phyloP scores from a whole-genome alignment of 2,797 vertebrate genomes.

The Gobionotothen gibberifrons region DNA sequence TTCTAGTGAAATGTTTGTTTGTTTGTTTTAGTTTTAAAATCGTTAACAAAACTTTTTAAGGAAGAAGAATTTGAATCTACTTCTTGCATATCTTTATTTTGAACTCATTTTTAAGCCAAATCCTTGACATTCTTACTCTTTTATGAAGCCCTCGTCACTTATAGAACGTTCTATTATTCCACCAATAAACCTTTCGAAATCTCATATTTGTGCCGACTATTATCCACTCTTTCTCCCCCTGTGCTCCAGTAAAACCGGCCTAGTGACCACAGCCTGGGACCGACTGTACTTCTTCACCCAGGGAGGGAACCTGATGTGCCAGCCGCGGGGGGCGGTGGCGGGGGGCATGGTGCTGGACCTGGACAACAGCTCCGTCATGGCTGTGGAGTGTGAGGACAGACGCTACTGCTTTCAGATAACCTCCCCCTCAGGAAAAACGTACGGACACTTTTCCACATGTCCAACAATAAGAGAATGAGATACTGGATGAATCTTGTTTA shows the following conservation, averaged over 20 bases:
- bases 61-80: neutral
- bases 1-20: neutral
- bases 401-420: conserved; percentile 99
- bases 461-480: neutral
- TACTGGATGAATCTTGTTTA: neutral
- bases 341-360: conserved; percentile 97
- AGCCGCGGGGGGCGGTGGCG: conserved; percentile 95
- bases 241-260: conserved; percentile 92
- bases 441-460: conserved; percentile 41
- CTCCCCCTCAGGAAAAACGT: conserved; percentile 94
- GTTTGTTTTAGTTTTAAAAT: neutral
- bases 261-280: conserved; percentile 98
- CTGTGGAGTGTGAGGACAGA: conserved; percentile 95
- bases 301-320: conserved; percentile 98
- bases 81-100: neutral
- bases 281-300: conserved; percentile 98
- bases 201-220: neutral
- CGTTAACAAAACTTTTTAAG: neutral
- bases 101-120: neutral
- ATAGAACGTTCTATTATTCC: neutral
- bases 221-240: neutral
- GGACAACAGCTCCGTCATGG: conserved; percentile 99
- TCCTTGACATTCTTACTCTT: neutral
- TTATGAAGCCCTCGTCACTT: neutral
- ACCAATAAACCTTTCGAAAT: neutral